Conservation (phyloP, 2,113 vertebrate species). For the Cichladusa arquata region DNA sequence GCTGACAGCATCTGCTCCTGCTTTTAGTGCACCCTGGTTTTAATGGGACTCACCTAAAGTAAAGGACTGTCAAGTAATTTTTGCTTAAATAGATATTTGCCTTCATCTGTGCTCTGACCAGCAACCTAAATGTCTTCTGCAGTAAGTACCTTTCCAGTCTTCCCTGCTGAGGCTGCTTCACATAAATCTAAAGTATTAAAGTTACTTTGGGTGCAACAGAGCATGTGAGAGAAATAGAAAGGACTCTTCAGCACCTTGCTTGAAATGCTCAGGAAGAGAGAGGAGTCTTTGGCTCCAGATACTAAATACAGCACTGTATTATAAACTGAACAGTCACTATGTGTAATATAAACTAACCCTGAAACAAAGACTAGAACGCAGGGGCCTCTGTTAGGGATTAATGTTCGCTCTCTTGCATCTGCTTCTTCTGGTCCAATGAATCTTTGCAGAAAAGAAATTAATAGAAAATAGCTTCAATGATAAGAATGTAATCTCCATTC, state of each 20-base stretch:
- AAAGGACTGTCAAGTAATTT: not conserved
- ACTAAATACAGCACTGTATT: not conserved
- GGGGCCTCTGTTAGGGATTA: slow-evolving; percentile 9
- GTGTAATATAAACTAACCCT: not conserved
- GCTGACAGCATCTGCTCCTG: not conserved
- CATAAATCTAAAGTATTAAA: not conserved
- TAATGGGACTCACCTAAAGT: not conserved
- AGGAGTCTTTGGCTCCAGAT: not conserved
- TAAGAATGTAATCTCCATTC: not conserved
- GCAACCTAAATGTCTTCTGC: not conserved
- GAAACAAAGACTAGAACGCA: not conserved
- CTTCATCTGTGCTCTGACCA: not conserved
- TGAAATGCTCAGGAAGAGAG: not conserved
- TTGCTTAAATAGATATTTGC: not conserved
- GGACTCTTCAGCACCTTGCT: not conserved
- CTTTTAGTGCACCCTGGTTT: not conserved
- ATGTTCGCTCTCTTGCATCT: not conserved
- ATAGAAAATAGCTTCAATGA: not conserved
- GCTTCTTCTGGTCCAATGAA: not conserved
- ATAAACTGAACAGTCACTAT: not conserved
- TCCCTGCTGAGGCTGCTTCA: not conserved
- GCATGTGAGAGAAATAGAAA: not conserved
- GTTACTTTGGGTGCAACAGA: not conserved
- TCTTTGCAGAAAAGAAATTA: not conserved
- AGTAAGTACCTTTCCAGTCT: not conserved